A percentile compares a stretch with the other conserved stretches of the same genome.
phyloP scores from a whole-genome alignment of 2,888 invertebrate genomes.

The Noctua janthina region DNA sequence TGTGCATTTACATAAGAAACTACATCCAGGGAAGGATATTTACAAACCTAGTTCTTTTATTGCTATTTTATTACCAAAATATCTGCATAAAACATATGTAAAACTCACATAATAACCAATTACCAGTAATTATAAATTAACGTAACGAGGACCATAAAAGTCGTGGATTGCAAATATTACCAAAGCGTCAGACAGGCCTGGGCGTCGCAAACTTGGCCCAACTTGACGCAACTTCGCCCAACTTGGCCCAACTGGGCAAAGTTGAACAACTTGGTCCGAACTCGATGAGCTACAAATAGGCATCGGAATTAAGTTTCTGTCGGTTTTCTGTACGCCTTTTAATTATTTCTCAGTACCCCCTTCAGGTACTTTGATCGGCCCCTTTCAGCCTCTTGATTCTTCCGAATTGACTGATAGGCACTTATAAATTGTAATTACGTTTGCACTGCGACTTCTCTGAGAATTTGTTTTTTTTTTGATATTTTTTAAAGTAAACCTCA shows the following conservation, averaged over 20 bases:
- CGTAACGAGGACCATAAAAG: conserved; percentile 81
- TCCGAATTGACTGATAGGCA: conserved; percentile 75
- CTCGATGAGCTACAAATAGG: conserved; percentile 88
- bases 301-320: conserved; percentile 88
- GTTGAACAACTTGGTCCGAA: conserved; percentile 73
- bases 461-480: conserved; percentile 43
- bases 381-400: conserved; percentile 76
- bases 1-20: not conserved
- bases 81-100: conserved; percentile 16
- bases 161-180: conserved; percentile 83
- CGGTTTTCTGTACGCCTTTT: conserved; percentile 88
- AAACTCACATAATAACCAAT: conserved; percentile 78
- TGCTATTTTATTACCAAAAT: not conserved
- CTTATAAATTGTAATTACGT: conserved; percentile 77
- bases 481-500: conserved; percentile 29
- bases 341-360: conserved; percentile 86
- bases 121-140: conserved; percentile 88
- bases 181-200: conserved; percentile 75
- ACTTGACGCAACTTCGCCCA: conserved; percentile 68
- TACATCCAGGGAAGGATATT: not conserved
- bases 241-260: conserved; percentile 76
- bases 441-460: conserved; percentile 58
- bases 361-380: conserved; percentile 81
- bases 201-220: conserved; percentile 65
- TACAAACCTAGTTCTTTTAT: not conserved